Conservation (phyloP, 2,888 invertebrate genomes). For the Acleris holmiana region DNA sequence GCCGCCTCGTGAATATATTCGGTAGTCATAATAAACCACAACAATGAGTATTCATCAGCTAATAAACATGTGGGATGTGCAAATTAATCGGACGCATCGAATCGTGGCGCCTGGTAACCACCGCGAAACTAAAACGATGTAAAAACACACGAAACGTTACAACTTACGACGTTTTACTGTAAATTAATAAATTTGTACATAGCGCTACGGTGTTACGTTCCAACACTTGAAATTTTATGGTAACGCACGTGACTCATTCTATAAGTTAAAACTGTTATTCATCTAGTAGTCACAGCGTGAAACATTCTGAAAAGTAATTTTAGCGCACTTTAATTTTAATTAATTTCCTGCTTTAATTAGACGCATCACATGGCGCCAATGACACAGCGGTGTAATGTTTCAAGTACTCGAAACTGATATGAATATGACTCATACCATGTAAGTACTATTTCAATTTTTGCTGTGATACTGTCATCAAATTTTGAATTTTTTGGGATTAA, state of each 20-base stretch:
- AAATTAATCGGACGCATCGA: slow-evolving; percentile 70
- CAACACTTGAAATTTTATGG: slow-evolving; percentile 15
- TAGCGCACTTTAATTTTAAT: slow-evolving; percentile 16
- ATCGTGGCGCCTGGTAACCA: slow-evolving; percentile 63
- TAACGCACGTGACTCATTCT: slow-evolving; percentile 21
- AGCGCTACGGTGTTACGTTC: slow-evolving; percentile 7
- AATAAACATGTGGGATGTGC: slow-evolving; percentile 55
- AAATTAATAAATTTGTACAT: not conserved
- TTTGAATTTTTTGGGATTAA: not conserved
- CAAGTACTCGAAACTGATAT: slow-evolving; percentile 47
- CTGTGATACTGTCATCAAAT: not conserved
- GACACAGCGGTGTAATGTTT: slow-evolving; percentile 61
- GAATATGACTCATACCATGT: slow-evolving; percentile 30
- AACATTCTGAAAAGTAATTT: slow-evolving; percentile 16
- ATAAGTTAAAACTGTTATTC: slow-evolving; percentile 17
- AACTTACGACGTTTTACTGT: slow-evolving; percentile 10
- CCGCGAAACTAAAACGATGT: slow-evolving; percentile 11
- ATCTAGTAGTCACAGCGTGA: slow-evolving; percentile 15
- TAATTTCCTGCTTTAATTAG: slow-evolving; percentile 49
- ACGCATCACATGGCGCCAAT: slow-evolving; percentile 68
- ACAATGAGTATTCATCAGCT: slow-evolving; percentile 36
- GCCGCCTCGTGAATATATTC: slow-evolving; percentile 24
- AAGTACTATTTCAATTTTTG: slow-evolving; percentile 42
- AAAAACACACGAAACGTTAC: not conserved
- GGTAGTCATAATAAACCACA: slow-evolving; percentile 34